Evolutionary conservation across 1,140 invertebrate species (phyloP).

Genomic region (Musca vetustissima): DNA sequence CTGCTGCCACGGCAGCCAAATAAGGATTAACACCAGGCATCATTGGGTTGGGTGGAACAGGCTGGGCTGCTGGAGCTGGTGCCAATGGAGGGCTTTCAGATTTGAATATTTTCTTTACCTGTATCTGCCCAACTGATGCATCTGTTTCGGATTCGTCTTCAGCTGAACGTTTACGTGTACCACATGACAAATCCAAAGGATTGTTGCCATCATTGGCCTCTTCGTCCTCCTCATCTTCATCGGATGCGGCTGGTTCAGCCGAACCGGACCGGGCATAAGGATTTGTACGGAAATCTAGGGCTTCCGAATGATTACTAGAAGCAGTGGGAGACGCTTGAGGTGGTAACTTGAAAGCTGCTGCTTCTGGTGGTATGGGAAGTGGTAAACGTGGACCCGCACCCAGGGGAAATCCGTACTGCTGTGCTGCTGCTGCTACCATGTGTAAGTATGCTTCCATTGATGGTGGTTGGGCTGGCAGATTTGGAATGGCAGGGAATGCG

Average conservation of each 20-base stretch:
- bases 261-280: slow-evolving; percentile 43
- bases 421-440: slow-evolving; percentile 65
- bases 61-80: slow-evolving; percentile 52
- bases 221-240: slow-evolving; percentile 57
- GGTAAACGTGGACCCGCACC: slow-evolving; percentile 59
- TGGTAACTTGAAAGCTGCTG: slow-evolving; percentile 53
- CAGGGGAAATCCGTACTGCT: slow-evolving; percentile 72
- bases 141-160: slow-evolving; percentile 39
- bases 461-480: slow-evolving; percentile 72
- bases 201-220: slow-evolving; percentile 39
- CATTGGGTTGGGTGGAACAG: slow-evolving; percentile 61
- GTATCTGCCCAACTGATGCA: slow-evolving; percentile 41
- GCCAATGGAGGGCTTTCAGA: slow-evolving; percentile 66
- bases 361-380: slow-evolving; percentile 62
- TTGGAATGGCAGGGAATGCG: slow-evolving; percentile 49
- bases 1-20: slow-evolving; percentile 74
- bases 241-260: slow-evolving; percentile 55
- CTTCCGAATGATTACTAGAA: slow-evolving; percentile 48
- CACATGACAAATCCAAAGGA: slow-evolving; percentile 79
- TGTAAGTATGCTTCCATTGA: slow-evolving; percentile 77
- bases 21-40: slow-evolving; percentile 77
- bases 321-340: slow-evolving; percentile 53
- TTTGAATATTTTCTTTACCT: slow-evolving; percentile 53
- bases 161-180: slow-evolving; percentile 70
- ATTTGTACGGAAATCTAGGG: slow-evolving; percentile 51